These are phyloP conservation scores for Pangasius larnaudii DNA, from an alignment of 2,797 vertebrate species.

Conservation along the genomic window DNA sequence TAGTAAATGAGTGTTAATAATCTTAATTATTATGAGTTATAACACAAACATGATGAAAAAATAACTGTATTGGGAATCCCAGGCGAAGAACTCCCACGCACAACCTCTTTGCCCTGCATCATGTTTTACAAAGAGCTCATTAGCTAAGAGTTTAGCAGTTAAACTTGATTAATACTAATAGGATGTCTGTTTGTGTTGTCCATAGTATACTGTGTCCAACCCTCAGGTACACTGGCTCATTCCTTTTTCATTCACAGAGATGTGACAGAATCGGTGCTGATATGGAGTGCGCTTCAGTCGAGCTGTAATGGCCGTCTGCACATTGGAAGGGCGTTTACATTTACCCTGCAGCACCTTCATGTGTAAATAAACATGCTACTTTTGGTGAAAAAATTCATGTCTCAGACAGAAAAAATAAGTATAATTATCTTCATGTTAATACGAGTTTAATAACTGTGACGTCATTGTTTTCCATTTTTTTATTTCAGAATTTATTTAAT, in stretches of 20 bases:
- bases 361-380: slow-evolving; percentile 75
- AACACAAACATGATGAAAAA: slow-evolving; percentile 17
- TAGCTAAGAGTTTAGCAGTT: background rate
- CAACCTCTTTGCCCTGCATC: background rate
- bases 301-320: slow-evolving; percentile 73
- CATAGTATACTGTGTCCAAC: slow-evolving; percentile 39
- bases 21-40: background rate
- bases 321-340: slow-evolving; percentile 68
- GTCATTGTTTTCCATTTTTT: slow-evolving; percentile 74
- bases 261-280: slow-evolving; percentile 13
- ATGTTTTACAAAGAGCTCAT: slow-evolving; percentile 15
- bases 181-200: slow-evolving; percentile 12
- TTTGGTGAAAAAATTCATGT: slow-evolving; percentile 48
- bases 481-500: slow-evolving; percentile 77
- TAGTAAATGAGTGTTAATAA: slow-evolving; percentile 24
- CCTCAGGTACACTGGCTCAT: slow-evolving; percentile 45
- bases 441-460: slow-evolving; percentile 75
- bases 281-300: slow-evolving; percentile 50
- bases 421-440: slow-evolving; percentile 64
- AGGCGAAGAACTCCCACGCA: slow-evolving; percentile 12
- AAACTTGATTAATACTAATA: slow-evolving; percentile 30
- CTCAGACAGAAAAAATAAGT: slow-evolving; percentile 23
- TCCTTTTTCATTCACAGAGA: slow-evolving; percentile 32
- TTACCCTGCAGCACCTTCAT: slow-evolving; percentile 58
- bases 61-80: slow-evolving; percentile 16